Conservation (phyloP, 2,888 invertebrate species). For the Coelopa pilipes region DNA sequence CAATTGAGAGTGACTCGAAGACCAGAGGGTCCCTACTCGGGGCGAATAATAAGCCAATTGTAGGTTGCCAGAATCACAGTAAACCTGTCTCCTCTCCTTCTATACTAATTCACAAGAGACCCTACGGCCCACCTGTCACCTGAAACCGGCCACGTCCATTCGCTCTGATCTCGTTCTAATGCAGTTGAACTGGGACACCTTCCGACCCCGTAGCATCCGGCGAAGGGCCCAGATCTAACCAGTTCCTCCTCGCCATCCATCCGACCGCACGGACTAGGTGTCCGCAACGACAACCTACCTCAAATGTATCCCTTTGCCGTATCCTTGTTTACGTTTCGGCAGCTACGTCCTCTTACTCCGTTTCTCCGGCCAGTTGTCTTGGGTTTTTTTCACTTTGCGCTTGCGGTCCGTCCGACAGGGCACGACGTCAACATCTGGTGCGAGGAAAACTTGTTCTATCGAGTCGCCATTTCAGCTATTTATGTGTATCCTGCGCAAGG, state of each 20-base stretch:
- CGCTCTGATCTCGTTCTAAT: background rate
- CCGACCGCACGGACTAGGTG: background rate
- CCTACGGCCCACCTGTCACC: no score
- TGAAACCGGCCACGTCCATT: background rate
- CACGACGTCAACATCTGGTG: conserved; percentile 17
- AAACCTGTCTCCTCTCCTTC: no score
- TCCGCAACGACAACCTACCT: conserved; percentile 22
- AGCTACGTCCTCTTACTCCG: conserved; percentile 28
- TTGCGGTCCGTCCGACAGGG: conserved; percentile 10
- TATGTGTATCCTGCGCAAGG: conserved; percentile 4
- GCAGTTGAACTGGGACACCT: conserved; percentile 1
- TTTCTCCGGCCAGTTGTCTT: conserved; percentile 12
- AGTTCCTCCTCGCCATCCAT: background rate
- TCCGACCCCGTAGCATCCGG: background rate
- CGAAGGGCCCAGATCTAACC: background rate
- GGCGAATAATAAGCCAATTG: no score
- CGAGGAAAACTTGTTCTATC: background rate
- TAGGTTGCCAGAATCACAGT: no score
- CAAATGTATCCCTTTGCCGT: conserved; percentile 22
- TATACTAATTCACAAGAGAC: no score
- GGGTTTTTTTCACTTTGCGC: conserved; percentile 23
- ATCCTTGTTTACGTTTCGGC: conserved; percentile 24
- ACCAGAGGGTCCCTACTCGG: no score
- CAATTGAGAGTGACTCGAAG: no score
- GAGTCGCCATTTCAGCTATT: background rate